phyloP scores from a whole-genome alignment of 2,888 invertebrate species.

The Cenopis cana region DNA sequence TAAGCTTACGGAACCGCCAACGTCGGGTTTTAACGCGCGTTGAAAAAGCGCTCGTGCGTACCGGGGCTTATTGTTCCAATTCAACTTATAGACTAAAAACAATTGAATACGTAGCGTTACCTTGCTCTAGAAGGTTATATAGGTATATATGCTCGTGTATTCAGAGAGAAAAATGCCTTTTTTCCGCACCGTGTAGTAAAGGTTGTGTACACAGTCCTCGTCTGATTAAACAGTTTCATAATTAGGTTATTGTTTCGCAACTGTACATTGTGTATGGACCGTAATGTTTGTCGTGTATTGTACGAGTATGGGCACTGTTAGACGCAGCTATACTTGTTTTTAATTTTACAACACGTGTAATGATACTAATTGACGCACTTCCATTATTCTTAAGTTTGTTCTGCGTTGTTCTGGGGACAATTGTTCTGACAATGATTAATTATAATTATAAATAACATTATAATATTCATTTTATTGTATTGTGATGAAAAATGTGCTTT shows the following conservation, averaged over 20 bases:
- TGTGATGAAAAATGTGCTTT: background rate
- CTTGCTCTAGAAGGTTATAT: conserved; percentile 9
- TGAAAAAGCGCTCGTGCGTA: no score
- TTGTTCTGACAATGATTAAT: conserved; percentile 12
- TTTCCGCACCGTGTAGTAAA: background rate
- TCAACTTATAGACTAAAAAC: conserved; percentile 35
- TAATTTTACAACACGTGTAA: conserved; percentile 56
- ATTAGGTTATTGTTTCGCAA: conserved; percentile 66
- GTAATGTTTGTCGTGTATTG: conserved; percentile 58
- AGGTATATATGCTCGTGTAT: background rate
- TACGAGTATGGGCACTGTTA: conserved; percentile 46
- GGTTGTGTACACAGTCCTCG: conserved; percentile 26
- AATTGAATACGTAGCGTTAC: conserved; percentile 9
- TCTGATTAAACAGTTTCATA: conserved; percentile 54
- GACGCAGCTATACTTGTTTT: conserved; percentile 60
- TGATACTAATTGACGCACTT: conserved; percentile 65
- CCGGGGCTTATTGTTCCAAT: conserved; percentile 43
- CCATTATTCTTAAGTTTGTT: conserved; percentile 46
- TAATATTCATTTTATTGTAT: background rate
- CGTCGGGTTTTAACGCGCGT: no score
- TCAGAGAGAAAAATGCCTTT: background rate
- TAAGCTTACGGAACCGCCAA: no score
- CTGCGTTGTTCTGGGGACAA: conserved; percentile 31
- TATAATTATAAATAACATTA: conserved; percentile 20
- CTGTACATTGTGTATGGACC: conserved; percentile 46